A percentile compares a stretch with the other conserved stretches of the same genome.
phyloP scores from a whole-genome alignment of 2,113 vertebrate species.

The Recurvirostra avosetta region DNA sequence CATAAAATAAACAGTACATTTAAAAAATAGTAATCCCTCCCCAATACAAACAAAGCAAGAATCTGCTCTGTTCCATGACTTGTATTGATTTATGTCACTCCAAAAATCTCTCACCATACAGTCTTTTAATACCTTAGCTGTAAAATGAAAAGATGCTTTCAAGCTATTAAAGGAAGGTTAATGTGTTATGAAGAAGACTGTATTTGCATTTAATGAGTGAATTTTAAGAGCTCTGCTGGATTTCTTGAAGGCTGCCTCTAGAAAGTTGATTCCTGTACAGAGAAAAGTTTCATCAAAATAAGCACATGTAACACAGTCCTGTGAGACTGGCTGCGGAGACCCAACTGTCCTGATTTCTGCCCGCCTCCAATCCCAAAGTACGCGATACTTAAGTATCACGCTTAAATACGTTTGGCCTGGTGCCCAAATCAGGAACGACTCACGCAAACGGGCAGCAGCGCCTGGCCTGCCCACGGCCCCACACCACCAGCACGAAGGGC shows the following conservation, averaged over 20 bases:
- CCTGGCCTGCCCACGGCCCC: not conserved
- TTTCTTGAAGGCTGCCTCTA: not conserved
- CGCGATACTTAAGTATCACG: rapidly evolving
- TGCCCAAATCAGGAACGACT: not conserved
- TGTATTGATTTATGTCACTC: not conserved
- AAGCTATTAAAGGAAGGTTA: not conserved
- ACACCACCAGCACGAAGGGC: not conserved
- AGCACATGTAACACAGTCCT: rapidly evolving
- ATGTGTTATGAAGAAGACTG: not conserved
- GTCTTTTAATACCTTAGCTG: not conserved
- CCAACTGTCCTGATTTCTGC: not conserved
- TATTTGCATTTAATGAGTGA: slow-evolving; percentile 12
- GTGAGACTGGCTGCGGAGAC: too few relatives aligned
- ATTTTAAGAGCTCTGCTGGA: not conserved
- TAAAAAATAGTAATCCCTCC: not conserved
- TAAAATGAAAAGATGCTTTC: slow-evolving; percentile 26
- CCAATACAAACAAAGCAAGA: not conserved
- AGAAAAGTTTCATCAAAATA: not conserved
- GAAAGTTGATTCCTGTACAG: not conserved
- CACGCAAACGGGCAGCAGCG: not conserved
- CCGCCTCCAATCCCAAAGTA: not conserved
- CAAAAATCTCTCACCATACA: not conserved
- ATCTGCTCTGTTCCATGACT: not conserved
- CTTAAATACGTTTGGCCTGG: not conserved
- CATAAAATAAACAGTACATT: not conserved